phyloP scores from a whole-genome alignment of 1,140 invertebrate species.

The Chymomyza costata region DNA sequence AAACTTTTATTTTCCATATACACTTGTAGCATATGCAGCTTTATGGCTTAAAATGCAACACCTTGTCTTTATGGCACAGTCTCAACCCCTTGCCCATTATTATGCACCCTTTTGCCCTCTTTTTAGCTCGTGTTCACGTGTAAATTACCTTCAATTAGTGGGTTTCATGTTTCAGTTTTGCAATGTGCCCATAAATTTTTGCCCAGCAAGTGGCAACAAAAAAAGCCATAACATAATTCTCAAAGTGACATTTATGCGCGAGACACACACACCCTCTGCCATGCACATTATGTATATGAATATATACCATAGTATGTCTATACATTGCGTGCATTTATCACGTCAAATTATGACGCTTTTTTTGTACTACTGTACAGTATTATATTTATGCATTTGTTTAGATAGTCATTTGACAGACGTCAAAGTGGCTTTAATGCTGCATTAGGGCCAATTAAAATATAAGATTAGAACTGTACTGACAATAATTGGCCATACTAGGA shows the following conservation, averaged over 20 bases:
- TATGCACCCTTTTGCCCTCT: neutral
- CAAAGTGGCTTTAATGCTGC: slow-evolving; percentile 36
- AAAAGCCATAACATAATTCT: slow-evolving; percentile 31
- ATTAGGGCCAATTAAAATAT: slow-evolving; percentile 29
- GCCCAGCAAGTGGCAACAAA: slow-evolving; percentile 12
- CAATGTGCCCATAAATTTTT: slow-evolving; percentile 28
- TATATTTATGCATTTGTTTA: slow-evolving; percentile 44
- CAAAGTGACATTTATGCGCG: slow-evolving; percentile 15
- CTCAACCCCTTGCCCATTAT: too few species aligned
- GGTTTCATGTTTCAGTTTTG: slow-evolving; percentile 14
- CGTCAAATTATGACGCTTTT: slow-evolving; percentile 39
- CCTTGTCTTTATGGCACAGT: too few species aligned
- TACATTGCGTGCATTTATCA: slow-evolving; percentile 47
- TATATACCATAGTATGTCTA: too few species aligned
- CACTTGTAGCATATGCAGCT: too few species aligned
- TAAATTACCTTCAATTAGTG: slow-evolving; percentile 27
- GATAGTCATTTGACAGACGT: slow-evolving; percentile 44
- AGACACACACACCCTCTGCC: slow-evolving; percentile 4
- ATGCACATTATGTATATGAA: too few species aligned
- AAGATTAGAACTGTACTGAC: too few species aligned
- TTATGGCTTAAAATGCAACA: too few species aligned
- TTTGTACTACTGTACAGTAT: slow-evolving; percentile 17
- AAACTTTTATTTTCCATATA: too few species aligned
- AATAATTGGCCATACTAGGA: too few species aligned
- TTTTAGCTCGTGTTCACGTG: slow-evolving; percentile 1